A percentile compares a stretch with the other conserved stretches of the same genome.
These are phyloP conservation scores for Coregonus ussuriensis DNA, from an alignment of 2,797 vertebrate species.

Conservation along the genomic window DNA sequence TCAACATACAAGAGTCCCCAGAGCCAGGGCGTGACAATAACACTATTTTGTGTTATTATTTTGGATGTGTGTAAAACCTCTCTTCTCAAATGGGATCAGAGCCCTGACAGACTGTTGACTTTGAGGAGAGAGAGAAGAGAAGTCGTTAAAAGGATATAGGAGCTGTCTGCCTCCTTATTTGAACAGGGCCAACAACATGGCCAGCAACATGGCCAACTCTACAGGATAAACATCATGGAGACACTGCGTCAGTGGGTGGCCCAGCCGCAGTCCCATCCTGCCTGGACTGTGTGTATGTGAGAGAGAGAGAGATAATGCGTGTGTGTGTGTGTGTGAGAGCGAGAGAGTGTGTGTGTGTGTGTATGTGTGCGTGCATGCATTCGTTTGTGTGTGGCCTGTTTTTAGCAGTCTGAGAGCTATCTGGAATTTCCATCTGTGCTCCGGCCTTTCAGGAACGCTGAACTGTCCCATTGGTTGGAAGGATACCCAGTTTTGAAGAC, in stretches of 20 bases:
- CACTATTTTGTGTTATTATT: not conserved
- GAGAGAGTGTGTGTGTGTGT: no score
- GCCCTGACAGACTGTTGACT: not conserved
- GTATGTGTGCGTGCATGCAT: not conserved
- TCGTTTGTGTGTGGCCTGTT: not conserved
- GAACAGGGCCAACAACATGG: not conserved
- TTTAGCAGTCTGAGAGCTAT: not conserved
- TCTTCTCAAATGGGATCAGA: not conserved
- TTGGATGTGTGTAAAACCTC: not conserved
- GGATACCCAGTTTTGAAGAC: not conserved
- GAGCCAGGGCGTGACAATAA: not conserved
- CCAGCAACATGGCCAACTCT: not conserved
- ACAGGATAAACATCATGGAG: constrained; percentile 13
- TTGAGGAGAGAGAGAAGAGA: constrained; percentile 4
- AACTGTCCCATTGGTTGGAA: not conserved
- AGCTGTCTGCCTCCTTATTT: constrained; percentile 2
- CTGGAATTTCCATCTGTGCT: not conserved
- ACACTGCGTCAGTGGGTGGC: constrained; percentile 14
- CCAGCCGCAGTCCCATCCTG: constrained; percentile 9
- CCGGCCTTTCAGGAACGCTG: not conserved
- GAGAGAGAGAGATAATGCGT: not conserved
- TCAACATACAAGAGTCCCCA: no score
- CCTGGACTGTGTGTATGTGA: not conserved
- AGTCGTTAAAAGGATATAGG: not conserved
- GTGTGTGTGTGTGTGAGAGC: not conserved